phyloP scores from a whole-genome alignment of 2,797 vertebrate species.

The Pangasius djambal region DNA sequence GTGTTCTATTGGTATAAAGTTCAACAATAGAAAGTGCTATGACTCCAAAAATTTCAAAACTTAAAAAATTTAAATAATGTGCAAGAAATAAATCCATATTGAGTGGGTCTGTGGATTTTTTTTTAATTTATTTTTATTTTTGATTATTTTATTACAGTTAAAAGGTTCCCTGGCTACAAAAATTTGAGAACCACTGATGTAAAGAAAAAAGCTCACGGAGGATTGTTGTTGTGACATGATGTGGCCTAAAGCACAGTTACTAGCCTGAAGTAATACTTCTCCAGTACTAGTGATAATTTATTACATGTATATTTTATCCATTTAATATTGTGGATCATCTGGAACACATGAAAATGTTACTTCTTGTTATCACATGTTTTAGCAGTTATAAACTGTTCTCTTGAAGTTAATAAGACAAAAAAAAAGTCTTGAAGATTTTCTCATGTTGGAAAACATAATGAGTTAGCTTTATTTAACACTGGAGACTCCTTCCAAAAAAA shows the following conservation, averaged over 20 bases:
- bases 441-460: background rate
- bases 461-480: background rate
- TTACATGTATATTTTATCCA: background rate
- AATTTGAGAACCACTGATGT: too few species aligned
- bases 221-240: background rate
- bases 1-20: background rate
- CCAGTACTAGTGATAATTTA: background rate
- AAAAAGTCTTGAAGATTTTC: background rate
- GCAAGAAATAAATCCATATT: background rate
- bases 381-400: background rate
- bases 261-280: background rate
- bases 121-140: too few species aligned
- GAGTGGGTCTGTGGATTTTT: background rate
- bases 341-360: background rate
- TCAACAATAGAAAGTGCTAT: background rate
- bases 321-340: background rate
- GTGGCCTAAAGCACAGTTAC: background rate
- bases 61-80: too few species aligned
- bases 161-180: too few species aligned
- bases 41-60: too few species aligned
- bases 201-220: too few species aligned
- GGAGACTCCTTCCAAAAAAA: background rate
- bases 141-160: too few species aligned
- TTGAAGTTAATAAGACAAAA: background rate
- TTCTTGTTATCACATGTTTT: background rate